phyloP scores from a whole-genome alignment of 1,140 invertebrate genomes.

The Paralvinella palmiformis region DNA sequence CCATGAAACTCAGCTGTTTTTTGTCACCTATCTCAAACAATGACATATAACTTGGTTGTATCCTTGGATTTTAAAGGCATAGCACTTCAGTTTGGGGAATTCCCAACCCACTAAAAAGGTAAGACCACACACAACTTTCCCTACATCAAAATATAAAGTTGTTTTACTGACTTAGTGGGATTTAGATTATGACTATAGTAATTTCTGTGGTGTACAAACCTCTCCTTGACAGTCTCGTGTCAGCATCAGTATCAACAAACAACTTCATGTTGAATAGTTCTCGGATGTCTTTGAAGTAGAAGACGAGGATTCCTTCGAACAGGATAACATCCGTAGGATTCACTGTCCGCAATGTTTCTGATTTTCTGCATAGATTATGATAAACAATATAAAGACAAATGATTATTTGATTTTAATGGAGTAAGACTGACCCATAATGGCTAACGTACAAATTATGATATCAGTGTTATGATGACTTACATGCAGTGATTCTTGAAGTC shows the following conservation, averaged over 20 bases:
- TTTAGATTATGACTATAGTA: neutral
- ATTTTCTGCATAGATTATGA: too few species aligned
- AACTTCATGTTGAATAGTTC: constrained; percentile 98
- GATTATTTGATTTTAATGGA: too few species aligned
- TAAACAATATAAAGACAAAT: too few species aligned
- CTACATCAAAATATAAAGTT: neutral
- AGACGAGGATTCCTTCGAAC: constrained; percentile 96
- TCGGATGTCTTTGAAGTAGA: constrained; percentile 91
- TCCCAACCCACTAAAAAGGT: neutral
- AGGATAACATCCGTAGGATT: constrained; percentile 97
- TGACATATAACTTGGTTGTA: too few species aligned
- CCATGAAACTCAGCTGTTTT: too few species aligned
- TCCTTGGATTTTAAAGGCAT: too few species aligned
- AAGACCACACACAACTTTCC: neutral
- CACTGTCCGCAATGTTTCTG: constrained; percentile 67
- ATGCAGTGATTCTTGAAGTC: constrained; percentile 80
- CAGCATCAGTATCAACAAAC: constrained; percentile 98
- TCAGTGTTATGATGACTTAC: constrained; percentile 53
- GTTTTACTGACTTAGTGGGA: neutral
- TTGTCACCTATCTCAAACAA: too few species aligned
- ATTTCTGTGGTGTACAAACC: constrained; percentile 55
- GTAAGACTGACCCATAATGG: neutral
- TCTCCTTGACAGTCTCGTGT: constrained; percentile 88
- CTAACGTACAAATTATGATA: neutral
- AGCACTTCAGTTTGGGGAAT: too few species aligned